Base-by-base conservation (phyloP, 2,888 invertebrate species). In the Perdita meconis region DNA sequence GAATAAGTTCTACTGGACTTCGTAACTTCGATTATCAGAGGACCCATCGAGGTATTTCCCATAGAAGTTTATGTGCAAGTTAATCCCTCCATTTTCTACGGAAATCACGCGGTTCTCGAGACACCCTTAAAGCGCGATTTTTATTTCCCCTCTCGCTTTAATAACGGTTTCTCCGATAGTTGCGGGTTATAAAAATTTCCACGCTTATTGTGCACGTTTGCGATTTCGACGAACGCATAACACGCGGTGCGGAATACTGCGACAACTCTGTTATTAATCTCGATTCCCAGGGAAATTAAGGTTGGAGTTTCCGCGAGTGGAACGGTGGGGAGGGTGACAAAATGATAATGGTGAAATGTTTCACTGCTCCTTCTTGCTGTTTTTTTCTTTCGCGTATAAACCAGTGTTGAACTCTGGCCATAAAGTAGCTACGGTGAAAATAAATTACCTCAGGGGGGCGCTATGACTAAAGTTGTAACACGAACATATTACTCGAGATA, bases 1-100 rank as follows among this genome's bases (percentile, higher is more conserved):
- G 24, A 16, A 5, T 13, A 42, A 56, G 24, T 44, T 47, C 30
- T 6, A 24, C 26, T 10, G 19, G 44, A 22, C 55, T 61, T 55
- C n/a, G 44, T 3, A 56, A 64, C 63, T 70, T 63, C 38, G 63
- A 70, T 70, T 70, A 47, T 63, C 13, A 50, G 55, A 26, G 36
- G 19, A 36, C 26, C 2, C 19, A 22, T n/a, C 22, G 10, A 8
- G 5, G 13, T 0, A 5, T 56, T 56, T 56, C 55, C 55, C 44
- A 22, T 22, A 24, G 12, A n/a, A 56, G 38, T 56, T 63, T 47
- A 34, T 40, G 22, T 30, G 51, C n/a, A 61, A 36, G 22, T 55
- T 30, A 30, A 30, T 30, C 56, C 38, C 13, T 19, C 40, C 4
- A 24, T 26, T 57, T 36, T 44, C 34, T n/a, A 2, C 22, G 34